Percentiles rank a stretch among this genome's conserved stretches.
Evolutionary conservation across 2,113 vertebrate genomes (phyloP).

Genomic region (Passer montanus): DNA sequence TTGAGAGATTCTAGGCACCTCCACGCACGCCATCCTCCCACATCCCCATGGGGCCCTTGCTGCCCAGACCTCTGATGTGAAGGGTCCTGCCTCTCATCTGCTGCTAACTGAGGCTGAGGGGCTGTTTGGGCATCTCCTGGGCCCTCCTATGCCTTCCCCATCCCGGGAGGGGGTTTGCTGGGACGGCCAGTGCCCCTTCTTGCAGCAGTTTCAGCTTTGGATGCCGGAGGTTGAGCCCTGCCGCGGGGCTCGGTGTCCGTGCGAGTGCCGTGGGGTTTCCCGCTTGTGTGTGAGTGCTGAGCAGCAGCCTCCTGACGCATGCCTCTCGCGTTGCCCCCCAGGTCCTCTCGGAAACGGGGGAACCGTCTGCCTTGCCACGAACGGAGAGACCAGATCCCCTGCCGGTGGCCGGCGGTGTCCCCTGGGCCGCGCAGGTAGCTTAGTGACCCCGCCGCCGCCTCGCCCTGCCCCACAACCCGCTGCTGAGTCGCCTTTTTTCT

Average conservation of each 20-base stretch:
- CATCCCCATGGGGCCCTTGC: neutral
- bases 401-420: constrained; percentile 29
- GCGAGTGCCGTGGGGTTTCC: neutral
- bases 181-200: neutral
- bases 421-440: constrained; percentile 46
- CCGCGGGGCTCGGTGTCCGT: neutral
- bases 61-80: neutral
- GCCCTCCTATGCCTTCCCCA: neutral
- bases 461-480: neutral
- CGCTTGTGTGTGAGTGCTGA: neutral
- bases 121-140: neutral
- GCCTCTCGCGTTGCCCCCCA: constrained; percentile 26
- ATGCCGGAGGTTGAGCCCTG: neutral
- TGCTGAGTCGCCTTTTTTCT: constrained; percentile 29
- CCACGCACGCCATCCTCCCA: neutral
- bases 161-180: neutral
- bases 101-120: neutral
- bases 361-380: constrained; percentile 21
- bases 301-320: constrained; percentile 3
- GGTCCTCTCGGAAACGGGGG: constrained; percentile 25
- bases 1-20: neutral
- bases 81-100: neutral
- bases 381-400: constrained; percentile 19
- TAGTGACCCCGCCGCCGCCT: neutral
- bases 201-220: neutral